Evolutionary conservation across 2,113 vertebrate species (phyloP), one percentile per base, ranked within the genome.

Genomic region (Oryzias celebensis): DNA sequence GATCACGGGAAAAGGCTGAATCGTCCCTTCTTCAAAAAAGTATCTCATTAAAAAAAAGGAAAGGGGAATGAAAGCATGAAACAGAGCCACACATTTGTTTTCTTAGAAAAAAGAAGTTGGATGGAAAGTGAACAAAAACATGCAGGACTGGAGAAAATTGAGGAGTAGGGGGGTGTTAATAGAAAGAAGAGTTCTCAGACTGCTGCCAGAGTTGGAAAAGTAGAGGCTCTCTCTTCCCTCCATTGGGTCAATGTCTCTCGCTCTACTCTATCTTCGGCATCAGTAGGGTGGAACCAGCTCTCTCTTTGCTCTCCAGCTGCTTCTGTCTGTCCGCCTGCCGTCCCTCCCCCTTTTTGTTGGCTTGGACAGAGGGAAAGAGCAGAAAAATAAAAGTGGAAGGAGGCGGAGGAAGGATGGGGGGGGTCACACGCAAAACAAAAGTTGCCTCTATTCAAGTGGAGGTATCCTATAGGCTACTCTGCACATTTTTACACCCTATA

Each of bases 341-440:
- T 69, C 76, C 80, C 85, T 66, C 75, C 87, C 79, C 79, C 81
- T 74, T 83, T 73, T 45, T 28, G 5, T 80, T 86, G 83, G 81
- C 76, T 84, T 60, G 83, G 81, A 81, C 64, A 24, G 58, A 78
- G 77, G 77, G 71, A 58, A 44, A 36, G 36, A 36, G 36, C 12
- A 36, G 36, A 36, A 36, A 36, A 36, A 36, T 36, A 74, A 64
- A 43, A 52, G 61, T 51, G 47, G 60, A 48, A 41, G 51, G 58
- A 24, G 44, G 14, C 20, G 12, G 62, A 41, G 47, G 61, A 52
- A 57, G 57, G 28, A 45, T 49, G 52, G 26, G 50, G 58, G 65
- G 71, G 62, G 52, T 78, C 80, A 79, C 84, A 81, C 85, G 74
- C 69, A 75, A 81, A 75, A 83, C 80, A 86, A 88, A 81, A 83